Evolutionary conservation across 1,140 invertebrate genomes (phyloP).

Genomic region (Calliphora vicina): DNA sequence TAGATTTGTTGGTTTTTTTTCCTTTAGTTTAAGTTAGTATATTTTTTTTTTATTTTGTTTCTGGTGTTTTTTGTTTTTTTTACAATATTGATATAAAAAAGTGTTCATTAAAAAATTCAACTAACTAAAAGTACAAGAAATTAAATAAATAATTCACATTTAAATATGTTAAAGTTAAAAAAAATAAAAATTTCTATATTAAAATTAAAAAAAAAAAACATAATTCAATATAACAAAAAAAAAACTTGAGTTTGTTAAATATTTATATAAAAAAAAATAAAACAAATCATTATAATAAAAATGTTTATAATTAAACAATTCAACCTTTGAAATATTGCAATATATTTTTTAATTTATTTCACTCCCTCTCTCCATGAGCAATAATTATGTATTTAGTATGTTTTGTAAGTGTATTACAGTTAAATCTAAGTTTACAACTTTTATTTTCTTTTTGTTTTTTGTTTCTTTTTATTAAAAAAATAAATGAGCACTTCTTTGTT

Average conservation of each 20-base stretch:
- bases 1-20: not conserved
- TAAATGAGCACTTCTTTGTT: slow-evolving; percentile 2
- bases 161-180: not conserved
- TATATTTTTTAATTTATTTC: not conserved
- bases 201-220: slow-evolving; percentile 15
- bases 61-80: not conserved
- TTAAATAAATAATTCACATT: slow-evolving; percentile 4
- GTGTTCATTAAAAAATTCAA: not conserved
- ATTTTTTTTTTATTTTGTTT: not conserved
- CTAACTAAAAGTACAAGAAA: not conserved
- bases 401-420: not conserved
- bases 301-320: not conserved
- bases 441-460: not conserved
- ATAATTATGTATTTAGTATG: not conserved
- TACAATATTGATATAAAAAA: not conserved
- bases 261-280: not conserved
- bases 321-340: slow-evolving; percentile 17
- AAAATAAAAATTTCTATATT: not conserved
- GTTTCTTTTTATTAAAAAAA: not conserved
- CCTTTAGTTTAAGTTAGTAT: not conserved
- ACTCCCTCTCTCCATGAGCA: not conserved
- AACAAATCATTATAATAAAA: not conserved
- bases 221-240: not conserved
- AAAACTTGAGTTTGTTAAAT: slow-evolving; percentile 7
- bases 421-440: not conserved